phyloP scores from a whole-genome alignment of 2,888 invertebrate genomes.

The Campoletis raptor region DNA sequence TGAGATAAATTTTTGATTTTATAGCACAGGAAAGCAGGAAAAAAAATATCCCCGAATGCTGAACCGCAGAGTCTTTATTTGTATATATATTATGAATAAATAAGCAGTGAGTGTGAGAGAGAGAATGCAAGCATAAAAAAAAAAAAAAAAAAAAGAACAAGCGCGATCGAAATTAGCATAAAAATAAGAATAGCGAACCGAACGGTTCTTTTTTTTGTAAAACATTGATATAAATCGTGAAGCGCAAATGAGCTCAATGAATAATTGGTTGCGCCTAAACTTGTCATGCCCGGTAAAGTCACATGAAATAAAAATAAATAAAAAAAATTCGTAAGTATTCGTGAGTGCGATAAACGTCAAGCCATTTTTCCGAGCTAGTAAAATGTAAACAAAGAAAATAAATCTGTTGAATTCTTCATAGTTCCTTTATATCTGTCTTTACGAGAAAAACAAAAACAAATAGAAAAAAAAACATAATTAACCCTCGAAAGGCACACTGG shows the following conservation, averaged over 20 bases:
- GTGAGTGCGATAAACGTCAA: conserved; percentile 58
- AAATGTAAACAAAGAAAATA: conserved; percentile 68
- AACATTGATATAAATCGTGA: conserved; percentile 26
- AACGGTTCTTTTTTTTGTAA: not conserved
- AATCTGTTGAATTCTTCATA: conserved; percentile 75
- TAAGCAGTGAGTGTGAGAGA: conserved; percentile 6
- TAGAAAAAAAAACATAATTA: conserved; percentile 24
- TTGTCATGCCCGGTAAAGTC: conserved; percentile 37
- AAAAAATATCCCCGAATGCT: conserved; percentile 33
- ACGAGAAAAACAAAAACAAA: conserved; percentile 56
- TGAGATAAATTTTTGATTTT: conserved; percentile 54
- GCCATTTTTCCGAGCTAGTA: conserved; percentile 57
- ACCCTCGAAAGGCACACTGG: not conserved
- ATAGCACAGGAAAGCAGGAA: conserved; percentile 39
- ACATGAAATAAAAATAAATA: conserved; percentile 14
- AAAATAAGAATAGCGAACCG: conserved; percentile 31
- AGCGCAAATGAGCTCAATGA: conserved; percentile 54
- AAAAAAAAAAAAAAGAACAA: conserved; percentile 30
- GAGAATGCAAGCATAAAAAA: conserved; percentile 31
- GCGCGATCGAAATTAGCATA: conserved; percentile 51
- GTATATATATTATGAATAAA: conserved; percentile 49
- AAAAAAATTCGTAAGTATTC: conserved; percentile 39
- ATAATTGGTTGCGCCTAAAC: conserved; percentile 54
- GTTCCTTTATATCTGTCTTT: conserved; percentile 77
- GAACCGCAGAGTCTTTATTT: conserved; percentile 61